Percentiles rank a stretch among this genome's conserved stretches.
Conservation (phyloP, 2,113 vertebrate genomes). For the Oreochromis spilurus region DNA sequence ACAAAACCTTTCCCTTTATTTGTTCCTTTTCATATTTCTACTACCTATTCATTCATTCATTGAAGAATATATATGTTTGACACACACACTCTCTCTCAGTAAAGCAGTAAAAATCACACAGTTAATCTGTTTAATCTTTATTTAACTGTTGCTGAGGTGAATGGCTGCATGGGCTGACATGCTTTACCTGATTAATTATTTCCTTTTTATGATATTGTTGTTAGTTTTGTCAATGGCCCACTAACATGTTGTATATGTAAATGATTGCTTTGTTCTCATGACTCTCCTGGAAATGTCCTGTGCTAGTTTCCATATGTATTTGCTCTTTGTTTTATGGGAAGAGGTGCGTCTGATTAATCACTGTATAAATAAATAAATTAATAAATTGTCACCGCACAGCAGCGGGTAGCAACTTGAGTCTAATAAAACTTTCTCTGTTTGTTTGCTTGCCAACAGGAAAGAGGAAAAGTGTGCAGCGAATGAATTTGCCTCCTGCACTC, state of each 20-base stretch:
- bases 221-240: neutral
- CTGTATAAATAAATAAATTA: neutral
- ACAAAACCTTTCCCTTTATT: neutral
- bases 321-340: neutral
- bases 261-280: neutral
- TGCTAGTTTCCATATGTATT: neutral
- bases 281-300: neutral
- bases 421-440: neutral
- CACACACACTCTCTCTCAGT: neutral
- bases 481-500: neutral
- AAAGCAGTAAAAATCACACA: neutral
- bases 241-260: neutral
- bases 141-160: neutral
- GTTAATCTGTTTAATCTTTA: neutral
- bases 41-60: neutral
- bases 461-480: neutral
- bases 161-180: neutral
- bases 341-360: neutral
- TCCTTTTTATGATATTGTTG: neutral
- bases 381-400: neutral
- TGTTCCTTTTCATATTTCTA: neutral
- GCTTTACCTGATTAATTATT: neutral
- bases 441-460: neutral
- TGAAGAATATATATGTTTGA: neutral
- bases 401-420: neutral